Percentiles rank a stretch among this genome's conserved stretches.
phyloP scores from a whole-genome alignment of 1,140 invertebrate species.

The Archegozetes longisetosus region DNA sequence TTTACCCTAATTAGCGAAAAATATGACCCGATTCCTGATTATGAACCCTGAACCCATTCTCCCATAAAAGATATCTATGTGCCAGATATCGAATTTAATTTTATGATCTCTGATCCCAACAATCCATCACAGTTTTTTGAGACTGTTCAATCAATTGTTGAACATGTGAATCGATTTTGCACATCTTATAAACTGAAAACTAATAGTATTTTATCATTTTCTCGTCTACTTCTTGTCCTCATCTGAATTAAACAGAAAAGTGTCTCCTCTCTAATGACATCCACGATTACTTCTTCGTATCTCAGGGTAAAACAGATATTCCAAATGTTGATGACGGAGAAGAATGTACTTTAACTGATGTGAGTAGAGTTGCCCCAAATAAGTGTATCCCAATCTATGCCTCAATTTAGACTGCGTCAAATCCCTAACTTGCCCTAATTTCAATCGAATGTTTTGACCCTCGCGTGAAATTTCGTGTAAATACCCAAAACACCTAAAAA shows the following conservation, averaged over 20 bases:
- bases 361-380: slow-evolving; percentile 17
- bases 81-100: too few species aligned
- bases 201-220: neutral
- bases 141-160: neutral
- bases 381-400: neutral
- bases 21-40: too few species aligned
- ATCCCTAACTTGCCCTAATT: too few species aligned
- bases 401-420: neutral
- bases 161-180: too few species aligned
- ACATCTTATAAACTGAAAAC: neutral
- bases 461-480: too few species aligned
- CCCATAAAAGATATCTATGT: too few species aligned
- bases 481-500: too few species aligned
- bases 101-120: too few species aligned
- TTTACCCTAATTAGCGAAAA: too few species aligned
- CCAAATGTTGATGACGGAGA: slow-evolving; percentile 90
- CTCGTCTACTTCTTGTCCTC: neutral
- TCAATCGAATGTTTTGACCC: too few species aligned
- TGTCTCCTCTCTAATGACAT: slow-evolving; percentile 55
- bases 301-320: slow-evolving; percentile 92
- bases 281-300: slow-evolving; percentile 78
- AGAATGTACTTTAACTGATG: slow-evolving; percentile 80
- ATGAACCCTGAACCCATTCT: too few species aligned
- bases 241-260: slow-evolving; percentile 17
- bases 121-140: too few species aligned